A percentile compares a stretch with the other conserved stretches of the same genome.
phyloP scores from a whole-genome alignment of 2,888 invertebrate species.

The Hylaea fasciaria region DNA sequence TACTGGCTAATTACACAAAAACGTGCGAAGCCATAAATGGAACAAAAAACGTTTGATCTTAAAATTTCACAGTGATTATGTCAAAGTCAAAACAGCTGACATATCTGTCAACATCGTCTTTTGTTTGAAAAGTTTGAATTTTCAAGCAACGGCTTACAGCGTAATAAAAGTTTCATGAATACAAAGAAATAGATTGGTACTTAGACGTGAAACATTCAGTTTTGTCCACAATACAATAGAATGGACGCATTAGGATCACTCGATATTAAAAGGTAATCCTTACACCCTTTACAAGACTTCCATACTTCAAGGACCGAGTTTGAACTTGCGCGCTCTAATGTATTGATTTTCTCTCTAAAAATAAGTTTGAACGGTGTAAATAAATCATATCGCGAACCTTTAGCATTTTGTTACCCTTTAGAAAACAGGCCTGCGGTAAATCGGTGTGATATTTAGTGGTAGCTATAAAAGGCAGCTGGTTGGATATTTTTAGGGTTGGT shows the following conservation, averaged over 20 bases:
- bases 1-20: too few relatives aligned
- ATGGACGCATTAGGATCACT: constrained; percentile 60
- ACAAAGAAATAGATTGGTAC: constrained; percentile 2
- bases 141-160: too few relatives aligned
- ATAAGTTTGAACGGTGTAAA: constrained; percentile 81
- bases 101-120: constrained; percentile 39
- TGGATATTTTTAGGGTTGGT: constrained; percentile 53
- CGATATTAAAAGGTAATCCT: constrained; percentile 63
- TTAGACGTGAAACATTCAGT: neutral
- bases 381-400: constrained; percentile 76
- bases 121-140: constrained; percentile 21
- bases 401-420: constrained; percentile 59
- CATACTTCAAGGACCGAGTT: constrained; percentile 49
- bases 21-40: too few relatives aligned
- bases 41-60: too few relatives aligned
- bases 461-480: constrained; percentile 28
- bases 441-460: constrained; percentile 36
- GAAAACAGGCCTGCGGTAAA: constrained; percentile 35
- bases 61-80: neutral
- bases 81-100: neutral
- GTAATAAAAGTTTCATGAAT: too few relatives aligned
- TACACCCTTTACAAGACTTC: constrained; percentile 29
- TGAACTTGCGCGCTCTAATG: constrained; percentile 80
- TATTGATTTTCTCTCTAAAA: constrained; percentile 83
- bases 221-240: neutral